Conservation (phyloP, 2,888 invertebrate species). For the Temnothorax ravouxi region DNA sequence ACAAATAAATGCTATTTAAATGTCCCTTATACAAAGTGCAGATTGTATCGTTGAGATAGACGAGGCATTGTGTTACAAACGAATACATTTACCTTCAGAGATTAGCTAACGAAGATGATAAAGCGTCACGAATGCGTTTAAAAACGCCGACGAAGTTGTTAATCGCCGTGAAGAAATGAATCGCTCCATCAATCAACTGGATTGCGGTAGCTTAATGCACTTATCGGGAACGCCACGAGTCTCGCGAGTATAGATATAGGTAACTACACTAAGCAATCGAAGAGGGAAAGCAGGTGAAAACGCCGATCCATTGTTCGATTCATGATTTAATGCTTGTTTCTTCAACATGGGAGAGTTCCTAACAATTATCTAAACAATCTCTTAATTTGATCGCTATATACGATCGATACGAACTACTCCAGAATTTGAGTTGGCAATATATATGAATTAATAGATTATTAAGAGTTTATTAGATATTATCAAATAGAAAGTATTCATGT, state of each 20-base stretch:
- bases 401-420: neutral
- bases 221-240: slow-evolving; percentile 48
- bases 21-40: neutral
- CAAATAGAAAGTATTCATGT: slow-evolving; percentile 6
- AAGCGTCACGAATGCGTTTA: slow-evolving; percentile 34
- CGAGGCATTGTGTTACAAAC: slow-evolving; percentile 23
- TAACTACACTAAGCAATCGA: slow-evolving; percentile 32
- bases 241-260: slow-evolving; percentile 13
- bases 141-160: slow-evolving; percentile 42
- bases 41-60: slow-evolving; percentile 8
- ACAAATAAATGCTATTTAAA: slow-evolving; percentile 8
- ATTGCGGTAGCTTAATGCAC: slow-evolving; percentile 66
- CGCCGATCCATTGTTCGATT: slow-evolving; percentile 5
- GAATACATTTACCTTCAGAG: neutral
- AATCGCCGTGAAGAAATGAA: slow-evolving; percentile 57
- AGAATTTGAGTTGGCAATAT: neutral
- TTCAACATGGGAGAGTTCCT: neutral
- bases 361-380: neutral
- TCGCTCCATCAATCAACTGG: slow-evolving; percentile 57
- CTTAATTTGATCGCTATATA: neutral
- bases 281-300: slow-evolving; percentile 17
- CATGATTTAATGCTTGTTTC: neutral
- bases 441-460: slow-evolving; percentile 10
- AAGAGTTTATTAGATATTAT: slow-evolving; percentile 5
- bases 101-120: slow-evolving; percentile 35